phyloP scores from a whole-genome alignment of 2,888 invertebrate genomes.

The Andrena minutula region DNA sequence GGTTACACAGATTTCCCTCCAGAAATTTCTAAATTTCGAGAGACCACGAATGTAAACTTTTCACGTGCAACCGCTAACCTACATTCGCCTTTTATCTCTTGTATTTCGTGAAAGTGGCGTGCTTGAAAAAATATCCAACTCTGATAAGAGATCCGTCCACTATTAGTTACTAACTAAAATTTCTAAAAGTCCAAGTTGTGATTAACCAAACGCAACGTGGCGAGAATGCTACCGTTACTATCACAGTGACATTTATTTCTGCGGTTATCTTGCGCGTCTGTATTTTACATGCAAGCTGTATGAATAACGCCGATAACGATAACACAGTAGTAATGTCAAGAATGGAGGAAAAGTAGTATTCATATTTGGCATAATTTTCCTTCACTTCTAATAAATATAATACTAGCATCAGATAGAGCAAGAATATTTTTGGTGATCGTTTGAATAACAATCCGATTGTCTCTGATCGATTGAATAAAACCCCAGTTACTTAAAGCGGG shows the following conservation, averaged over 20 bases:
- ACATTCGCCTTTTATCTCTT: slow-evolving; percentile 55
- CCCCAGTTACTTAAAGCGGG: too few relatives aligned
- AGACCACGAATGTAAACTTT: slow-evolving; percentile 38
- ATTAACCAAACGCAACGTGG: slow-evolving; percentile 47
- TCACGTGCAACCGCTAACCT: slow-evolving; percentile 51
- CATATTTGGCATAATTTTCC: slow-evolving; percentile 1
- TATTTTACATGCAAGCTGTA: slow-evolving; percentile 1
- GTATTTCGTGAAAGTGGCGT: slow-evolving; percentile 35
- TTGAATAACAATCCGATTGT: too few relatives aligned
- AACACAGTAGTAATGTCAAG: slow-evolving; percentile 21
- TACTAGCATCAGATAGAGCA: not conserved
- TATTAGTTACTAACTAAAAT: slow-evolving; percentile 20
- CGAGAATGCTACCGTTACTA: slow-evolving; percentile 1
- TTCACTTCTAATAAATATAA: not conserved
- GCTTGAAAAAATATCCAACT: slow-evolving; percentile 16
- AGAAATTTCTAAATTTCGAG: slow-evolving; percentile 19
- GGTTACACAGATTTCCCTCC: slow-evolving; percentile 2
- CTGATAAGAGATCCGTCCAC: slow-evolving; percentile 34
- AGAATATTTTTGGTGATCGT: too few relatives aligned
- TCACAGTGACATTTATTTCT: slow-evolving; percentile 4
- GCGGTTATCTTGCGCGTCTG: not conserved
- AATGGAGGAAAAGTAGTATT: slow-evolving; percentile 13
- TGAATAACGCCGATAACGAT: slow-evolving; percentile 23
- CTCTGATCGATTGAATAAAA: too few relatives aligned
- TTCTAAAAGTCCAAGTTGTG: slow-evolving; percentile 25